A percentile compares a stretch with the other conserved stretches of the same genome.
Evolutionary conservation across 53 echinoderm and acorn worm genomes (phyloP).

Genomic region (Antedon mediterranea): DNA sequence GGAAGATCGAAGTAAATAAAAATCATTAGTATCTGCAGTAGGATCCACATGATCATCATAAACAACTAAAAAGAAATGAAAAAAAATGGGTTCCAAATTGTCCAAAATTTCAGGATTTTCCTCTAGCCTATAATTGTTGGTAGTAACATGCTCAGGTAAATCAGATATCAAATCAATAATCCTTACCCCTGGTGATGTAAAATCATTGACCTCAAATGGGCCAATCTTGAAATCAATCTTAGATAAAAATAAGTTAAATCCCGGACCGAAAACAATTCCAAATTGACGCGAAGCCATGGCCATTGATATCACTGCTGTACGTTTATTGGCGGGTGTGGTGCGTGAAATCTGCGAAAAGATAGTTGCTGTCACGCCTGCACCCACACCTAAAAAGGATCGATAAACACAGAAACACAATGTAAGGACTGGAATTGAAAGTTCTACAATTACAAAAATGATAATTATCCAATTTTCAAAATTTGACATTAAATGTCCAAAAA

Average conservation of each 20-base stretch:
- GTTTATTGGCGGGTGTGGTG: constrained; percentile 66
- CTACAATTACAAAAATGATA: too few species aligned
- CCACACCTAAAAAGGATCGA: constrained; percentile 70
- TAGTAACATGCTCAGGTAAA: too few species aligned
- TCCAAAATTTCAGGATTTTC: too few species aligned
- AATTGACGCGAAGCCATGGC: constrained; percentile 71
- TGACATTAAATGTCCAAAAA: too few species aligned
- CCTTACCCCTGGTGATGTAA: constrained; percentile 73
- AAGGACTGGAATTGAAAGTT: too few species aligned
- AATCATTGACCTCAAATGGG: constrained; percentile 31
- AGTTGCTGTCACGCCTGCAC: constrained; percentile 65
- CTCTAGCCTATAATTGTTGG: too few species aligned
- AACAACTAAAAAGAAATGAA: constrained; percentile 53
- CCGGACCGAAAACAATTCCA: constrained; percentile 82
- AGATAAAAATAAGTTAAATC: constrained; percentile 50
- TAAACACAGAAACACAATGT: neutral
- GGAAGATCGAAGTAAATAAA: constrained; percentile 70
- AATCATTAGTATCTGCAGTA: constrained; percentile 45
- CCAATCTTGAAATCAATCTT: constrained; percentile 57
- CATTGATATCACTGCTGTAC: constrained; percentile 50
- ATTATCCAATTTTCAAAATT: too few species aligned
- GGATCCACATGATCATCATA: constrained; percentile 50
- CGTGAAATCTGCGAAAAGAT: constrained; percentile 75
- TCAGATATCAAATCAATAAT: neutral
- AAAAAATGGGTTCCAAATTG: too few species aligned